These are phyloP conservation scores for Dicranocentrus wangi DNA, from an alignment of 2,888 invertebrate species.

Conservation along the genomic window DNA sequence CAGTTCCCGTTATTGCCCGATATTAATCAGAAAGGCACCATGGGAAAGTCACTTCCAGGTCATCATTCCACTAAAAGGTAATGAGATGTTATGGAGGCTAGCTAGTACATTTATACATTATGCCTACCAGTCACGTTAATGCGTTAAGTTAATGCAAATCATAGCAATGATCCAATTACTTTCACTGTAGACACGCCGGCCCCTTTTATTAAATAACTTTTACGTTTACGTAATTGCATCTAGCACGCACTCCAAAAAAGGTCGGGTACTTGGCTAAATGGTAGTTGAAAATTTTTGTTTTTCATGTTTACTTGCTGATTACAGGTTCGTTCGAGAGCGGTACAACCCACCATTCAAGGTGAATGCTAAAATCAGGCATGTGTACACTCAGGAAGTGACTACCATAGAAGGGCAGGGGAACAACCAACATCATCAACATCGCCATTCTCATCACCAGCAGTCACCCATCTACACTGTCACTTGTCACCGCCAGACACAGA, in stretches of 20 bases:
- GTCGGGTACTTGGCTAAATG: background rate
- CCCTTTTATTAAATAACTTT: background rate
- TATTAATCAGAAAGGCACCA: constrained; percentile 54
- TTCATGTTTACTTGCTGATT: constrained; percentile 21
- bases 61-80: constrained; percentile 53
- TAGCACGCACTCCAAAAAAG: constrained; percentile 1
- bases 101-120: background rate
- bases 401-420: constrained; percentile 52
- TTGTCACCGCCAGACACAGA: constrained; percentile 64
- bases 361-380: constrained; percentile 68
- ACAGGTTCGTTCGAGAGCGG: constrained; percentile 52
- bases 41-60: constrained; percentile 60
- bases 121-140: no score
- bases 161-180: background rate
- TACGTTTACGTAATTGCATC: background rate
- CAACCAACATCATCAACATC: constrained; percentile 34
- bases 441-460: background rate
- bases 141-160: no score
- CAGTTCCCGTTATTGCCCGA: constrained; percentile 58
- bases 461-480: constrained; percentile 27
- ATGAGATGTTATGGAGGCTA: background rate
- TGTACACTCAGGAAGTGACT: constrained; percentile 68
- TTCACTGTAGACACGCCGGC: background rate
- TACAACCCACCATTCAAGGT: constrained; percentile 64
- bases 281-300: background rate